Evolutionary conservation across 2,113 vertebrate genomes (phyloP).

Genomic region (Telmatochromis sp.): DNA sequence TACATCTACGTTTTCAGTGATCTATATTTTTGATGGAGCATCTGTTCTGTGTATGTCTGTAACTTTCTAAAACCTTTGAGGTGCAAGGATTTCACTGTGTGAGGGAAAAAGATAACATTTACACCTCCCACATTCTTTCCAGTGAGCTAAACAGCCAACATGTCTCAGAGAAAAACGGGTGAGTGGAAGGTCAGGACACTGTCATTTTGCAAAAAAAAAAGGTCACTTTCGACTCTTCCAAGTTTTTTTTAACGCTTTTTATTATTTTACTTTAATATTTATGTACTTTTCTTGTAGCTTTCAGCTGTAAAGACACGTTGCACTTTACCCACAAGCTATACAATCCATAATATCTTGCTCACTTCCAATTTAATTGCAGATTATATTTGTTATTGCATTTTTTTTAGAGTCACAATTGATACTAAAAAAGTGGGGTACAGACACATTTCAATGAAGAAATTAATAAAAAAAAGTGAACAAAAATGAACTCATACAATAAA

Average conservation of each 20-base stretch:
- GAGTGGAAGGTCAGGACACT: not conserved
- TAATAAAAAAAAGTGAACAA: too few relatives aligned
- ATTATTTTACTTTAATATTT: not conserved
- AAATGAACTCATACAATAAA: accelerated
- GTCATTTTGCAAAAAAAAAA: not conserved
- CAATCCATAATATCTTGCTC: not conserved
- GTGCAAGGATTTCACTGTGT: not conserved
- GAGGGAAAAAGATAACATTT: not conserved
- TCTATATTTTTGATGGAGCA: not conserved
- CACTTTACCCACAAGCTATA: not conserved
- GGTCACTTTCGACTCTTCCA: not conserved
- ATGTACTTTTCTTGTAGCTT: not conserved
- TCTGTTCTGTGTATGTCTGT: not conserved
- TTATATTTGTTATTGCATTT: not conserved
- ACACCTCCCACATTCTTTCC: not conserved
- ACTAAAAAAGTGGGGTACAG: not conserved
- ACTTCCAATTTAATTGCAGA: not conserved
- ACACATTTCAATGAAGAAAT: not conserved
- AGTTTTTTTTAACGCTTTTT: not conserved
- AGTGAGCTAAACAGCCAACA: not conserved
- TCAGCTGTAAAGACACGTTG: not conserved
- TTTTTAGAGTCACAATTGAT: not conserved
- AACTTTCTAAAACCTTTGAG: not conserved
- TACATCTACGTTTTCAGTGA: not conserved
- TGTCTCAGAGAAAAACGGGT: not conserved